Percentiles rank a stretch among this genome's conserved stretches.
Evolutionary conservation across 2,888 invertebrate genomes (phyloP).

Genomic region (Panorpa germanica): DNA sequence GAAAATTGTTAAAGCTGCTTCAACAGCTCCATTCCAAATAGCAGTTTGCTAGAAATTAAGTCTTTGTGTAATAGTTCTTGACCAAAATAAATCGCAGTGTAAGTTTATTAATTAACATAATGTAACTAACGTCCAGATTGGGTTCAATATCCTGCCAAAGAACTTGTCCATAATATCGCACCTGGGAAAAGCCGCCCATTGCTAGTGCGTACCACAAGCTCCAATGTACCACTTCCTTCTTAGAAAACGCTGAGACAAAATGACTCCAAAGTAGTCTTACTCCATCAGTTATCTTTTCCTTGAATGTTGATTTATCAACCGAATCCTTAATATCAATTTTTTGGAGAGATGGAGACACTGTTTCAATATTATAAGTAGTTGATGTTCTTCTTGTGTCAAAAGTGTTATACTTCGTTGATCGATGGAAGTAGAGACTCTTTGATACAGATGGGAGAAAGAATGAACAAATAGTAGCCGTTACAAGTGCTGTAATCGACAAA

Average conservation of each 20-base stretch:
- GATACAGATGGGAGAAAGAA: constrained; percentile 44
- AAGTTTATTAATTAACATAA: no score
- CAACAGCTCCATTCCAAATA: constrained; percentile 58
- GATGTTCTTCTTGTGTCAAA: no score
- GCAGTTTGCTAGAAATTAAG: constrained; percentile 16
- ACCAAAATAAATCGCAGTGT: no score
- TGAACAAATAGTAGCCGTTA: constrained; percentile 47
- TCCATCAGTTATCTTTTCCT: no score
- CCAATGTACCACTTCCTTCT: constrained; percentile 46
- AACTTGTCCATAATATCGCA: constrained; percentile 49
- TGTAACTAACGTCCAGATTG: constrained; percentile 19
- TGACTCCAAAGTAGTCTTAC: constrained; percentile 31
- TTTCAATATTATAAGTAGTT: no score
- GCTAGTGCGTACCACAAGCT: constrained; percentile 60
- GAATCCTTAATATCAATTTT: no score
- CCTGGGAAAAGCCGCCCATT: constrained; percentile 52
- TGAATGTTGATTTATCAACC: no score
- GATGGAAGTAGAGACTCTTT: constrained; percentile 54
- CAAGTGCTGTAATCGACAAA: constrained; percentile 32
- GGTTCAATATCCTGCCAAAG: constrained; percentile 40
- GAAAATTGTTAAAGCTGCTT: constrained; percentile 51
- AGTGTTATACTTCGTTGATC: no score
- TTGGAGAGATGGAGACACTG: no score
- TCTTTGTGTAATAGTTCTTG: constrained; percentile 22
- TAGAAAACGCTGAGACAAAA: constrained; percentile 36